phyloP scores from a whole-genome alignment of 2,888 invertebrate genomes.

The Trissonchulus sp. region DNA sequence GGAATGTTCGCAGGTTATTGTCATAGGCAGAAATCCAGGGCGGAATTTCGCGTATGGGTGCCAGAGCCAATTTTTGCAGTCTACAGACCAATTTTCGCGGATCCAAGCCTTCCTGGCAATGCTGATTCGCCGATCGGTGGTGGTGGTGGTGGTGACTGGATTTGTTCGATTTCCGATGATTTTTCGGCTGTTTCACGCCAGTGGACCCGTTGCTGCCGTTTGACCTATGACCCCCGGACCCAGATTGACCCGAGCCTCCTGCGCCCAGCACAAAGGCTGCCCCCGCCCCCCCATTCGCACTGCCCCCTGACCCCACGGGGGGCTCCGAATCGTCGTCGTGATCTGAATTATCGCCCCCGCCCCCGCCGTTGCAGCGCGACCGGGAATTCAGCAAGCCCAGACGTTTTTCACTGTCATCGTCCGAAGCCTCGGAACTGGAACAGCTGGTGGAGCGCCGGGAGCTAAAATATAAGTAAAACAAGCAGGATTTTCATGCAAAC shows the following conservation, averaged over 20 bases:
- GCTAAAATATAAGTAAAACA: too few relatives aligned
- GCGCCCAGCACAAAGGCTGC: neutral
- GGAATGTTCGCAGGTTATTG: neutral
- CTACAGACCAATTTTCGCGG: constrained; percentile 22
- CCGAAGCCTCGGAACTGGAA: constrained; percentile 87
- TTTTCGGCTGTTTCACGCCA: too few relatives aligned
- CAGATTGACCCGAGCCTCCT: neutral
- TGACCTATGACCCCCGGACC: neutral
- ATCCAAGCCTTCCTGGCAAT: constrained; percentile 64
- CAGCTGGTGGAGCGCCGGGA: constrained; percentile 63
- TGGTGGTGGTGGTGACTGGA: constrained; percentile 40
- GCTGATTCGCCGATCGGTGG: constrained; percentile 42
- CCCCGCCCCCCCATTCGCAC: neutral
- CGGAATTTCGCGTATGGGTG: constrained; percentile 32
- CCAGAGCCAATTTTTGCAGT: constrained; percentile 30
- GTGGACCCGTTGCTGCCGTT: constrained; percentile 34
- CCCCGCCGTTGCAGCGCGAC: constrained; percentile 33
- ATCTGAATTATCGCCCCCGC: constrained; percentile 37
- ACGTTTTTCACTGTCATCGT: constrained; percentile 58
- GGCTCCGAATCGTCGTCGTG: constrained; percentile 34
- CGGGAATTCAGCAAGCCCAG: constrained; percentile 3
- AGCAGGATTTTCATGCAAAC: too few relatives aligned
- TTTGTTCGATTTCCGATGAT: too few relatives aligned
- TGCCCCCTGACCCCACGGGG: constrained; percentile 31
- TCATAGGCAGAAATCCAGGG: neutral